Percentiles rank a stretch among this genome's conserved stretches.
Evolutionary conservation across 2,888 invertebrate genomes (phyloP).

Genomic region (Oscheius sp.): DNA sequence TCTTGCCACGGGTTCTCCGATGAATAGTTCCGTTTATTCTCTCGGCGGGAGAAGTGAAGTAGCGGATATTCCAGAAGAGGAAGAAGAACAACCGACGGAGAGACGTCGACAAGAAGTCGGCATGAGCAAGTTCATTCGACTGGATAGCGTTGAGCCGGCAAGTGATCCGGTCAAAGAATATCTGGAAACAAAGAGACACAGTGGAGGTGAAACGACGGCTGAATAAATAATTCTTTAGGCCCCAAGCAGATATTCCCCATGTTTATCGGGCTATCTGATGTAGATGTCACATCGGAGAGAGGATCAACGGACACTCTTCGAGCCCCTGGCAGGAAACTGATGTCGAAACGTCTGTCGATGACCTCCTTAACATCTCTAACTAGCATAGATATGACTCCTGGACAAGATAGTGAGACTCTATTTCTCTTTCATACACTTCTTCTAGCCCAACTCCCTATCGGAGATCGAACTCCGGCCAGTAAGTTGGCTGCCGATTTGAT

Average conservation of each 20-base stretch:
- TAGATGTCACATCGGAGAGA: slow-evolving; percentile 18
- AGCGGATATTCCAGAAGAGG: slow-evolving; percentile 53
- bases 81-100: slow-evolving; percentile 35
- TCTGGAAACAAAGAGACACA: slow-evolving; percentile 32
- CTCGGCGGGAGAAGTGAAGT: slow-evolving; percentile 50
- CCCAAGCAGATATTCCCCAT: slow-evolving; percentile 61
- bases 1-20: slow-evolving; percentile 53
- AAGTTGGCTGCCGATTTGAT: slow-evolving; percentile 86
- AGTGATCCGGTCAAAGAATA: slow-evolving; percentile 31
- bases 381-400: slow-evolving; percentile 62
- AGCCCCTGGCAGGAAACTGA: slow-evolving; percentile 32
- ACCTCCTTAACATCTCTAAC: slow-evolving; percentile 65
- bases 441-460: slow-evolving; percentile 22
- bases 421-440: not conserved
- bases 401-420: slow-evolving; percentile 29
- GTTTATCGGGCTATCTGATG: slow-evolving; percentile 62
- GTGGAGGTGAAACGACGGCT: slow-evolving; percentile 27
- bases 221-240: slow-evolving; percentile 22
- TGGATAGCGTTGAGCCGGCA: slow-evolving; percentile 43
- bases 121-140: slow-evolving; percentile 57
- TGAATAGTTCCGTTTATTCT: slow-evolving; percentile 50
- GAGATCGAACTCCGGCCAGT: slow-evolving; percentile 72
- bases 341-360: slow-evolving; percentile 62
- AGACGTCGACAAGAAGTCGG: slow-evolving; percentile 15
- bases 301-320: slow-evolving; percentile 13